Percentiles rank a stretch among this genome's conserved stretches.
These are phyloP conservation scores for Pantelozetes paolii DNA, from an alignment of 2,888 invertebrate genomes.

Conservation along the genomic window DNA sequence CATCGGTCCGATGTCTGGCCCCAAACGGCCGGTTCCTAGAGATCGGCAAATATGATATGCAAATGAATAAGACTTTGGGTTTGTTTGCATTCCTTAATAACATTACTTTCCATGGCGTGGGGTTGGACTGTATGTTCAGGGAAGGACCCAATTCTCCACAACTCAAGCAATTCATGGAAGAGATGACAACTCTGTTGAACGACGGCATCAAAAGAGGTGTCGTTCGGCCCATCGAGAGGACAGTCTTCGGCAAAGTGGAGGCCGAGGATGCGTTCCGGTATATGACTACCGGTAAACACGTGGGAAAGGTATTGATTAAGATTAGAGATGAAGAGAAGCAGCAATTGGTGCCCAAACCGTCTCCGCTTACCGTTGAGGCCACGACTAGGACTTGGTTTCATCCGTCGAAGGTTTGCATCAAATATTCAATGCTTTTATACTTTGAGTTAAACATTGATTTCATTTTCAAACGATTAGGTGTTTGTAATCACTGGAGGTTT, in stretches of 20 bases:
- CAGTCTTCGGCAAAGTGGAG: conserved; percentile 77
- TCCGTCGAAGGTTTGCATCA: conserved; percentile 16
- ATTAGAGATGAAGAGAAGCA: conserved; percentile 62
- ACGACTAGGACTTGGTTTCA: conserved; percentile 33
- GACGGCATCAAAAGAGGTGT: conserved; percentile 80
- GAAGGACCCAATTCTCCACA: conserved; percentile 31
- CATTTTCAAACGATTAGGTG: conserved; percentile 51
- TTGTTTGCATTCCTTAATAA: conserved; percentile 94
- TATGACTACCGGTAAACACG: conserved; percentile 98
- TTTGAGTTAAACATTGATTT: not conserved
- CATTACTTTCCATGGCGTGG: conserved; percentile 92
- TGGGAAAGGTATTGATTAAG: conserved; percentile 90
- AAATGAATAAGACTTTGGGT: conserved; percentile 73
- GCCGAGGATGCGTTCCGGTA: conserved; percentile 85
- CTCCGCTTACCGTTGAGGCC: not conserved
- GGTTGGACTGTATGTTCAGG: conserved; percentile 88
- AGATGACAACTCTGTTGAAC: conserved; percentile 49
- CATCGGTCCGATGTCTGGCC: conserved; percentile 84
- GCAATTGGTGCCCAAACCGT: not conserved
- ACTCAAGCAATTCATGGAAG: conserved; percentile 61
- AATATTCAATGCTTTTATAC: no score
- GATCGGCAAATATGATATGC: conserved; percentile 93
- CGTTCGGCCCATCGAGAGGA: conserved; percentile 78
- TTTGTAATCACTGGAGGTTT: conserved; percentile 67
- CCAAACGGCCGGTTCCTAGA: conserved; percentile 91